phyloP scores from a whole-genome alignment of 2,113 vertebrate species.

The Calyptomena viridis region DNA sequence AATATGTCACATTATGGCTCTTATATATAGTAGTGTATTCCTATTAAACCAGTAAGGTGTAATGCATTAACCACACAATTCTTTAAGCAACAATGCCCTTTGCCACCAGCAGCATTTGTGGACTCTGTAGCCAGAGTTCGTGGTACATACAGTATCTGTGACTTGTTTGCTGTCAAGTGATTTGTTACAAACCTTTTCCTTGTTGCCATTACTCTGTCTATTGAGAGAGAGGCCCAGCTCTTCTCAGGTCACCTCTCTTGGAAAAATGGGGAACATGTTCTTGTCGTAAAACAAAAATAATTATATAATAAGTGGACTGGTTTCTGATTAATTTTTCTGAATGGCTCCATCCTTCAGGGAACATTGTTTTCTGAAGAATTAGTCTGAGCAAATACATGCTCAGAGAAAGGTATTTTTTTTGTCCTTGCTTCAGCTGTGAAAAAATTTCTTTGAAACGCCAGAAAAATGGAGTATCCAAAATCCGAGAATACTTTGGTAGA shows the following conservation, averaged over 20 bases:
- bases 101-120: background rate
- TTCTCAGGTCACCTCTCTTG: background rate
- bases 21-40: background rate
- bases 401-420: background rate
- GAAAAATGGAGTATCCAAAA: background rate
- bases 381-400: background rate
- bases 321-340: background rate
- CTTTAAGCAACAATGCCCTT: background rate
- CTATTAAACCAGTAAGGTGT: background rate
- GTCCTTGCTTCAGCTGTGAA: background rate
- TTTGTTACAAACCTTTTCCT: background rate
- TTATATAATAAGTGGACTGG: background rate
- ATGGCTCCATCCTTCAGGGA: background rate
- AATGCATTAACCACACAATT: background rate
- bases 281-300: accelerated
- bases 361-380: background rate
- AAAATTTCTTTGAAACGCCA: background rate
- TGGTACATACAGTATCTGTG: background rate
- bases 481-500: background rate
- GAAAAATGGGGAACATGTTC: background rate
- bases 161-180: background rate
- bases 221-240: background rate
- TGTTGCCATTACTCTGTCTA: background rate
- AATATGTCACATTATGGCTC: background rate
- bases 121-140: background rate